These are phyloP conservation scores for Poeciliopsis gracilis DNA, from an alignment of 2,797 vertebrate species.

Conservation along the genomic window DNA sequence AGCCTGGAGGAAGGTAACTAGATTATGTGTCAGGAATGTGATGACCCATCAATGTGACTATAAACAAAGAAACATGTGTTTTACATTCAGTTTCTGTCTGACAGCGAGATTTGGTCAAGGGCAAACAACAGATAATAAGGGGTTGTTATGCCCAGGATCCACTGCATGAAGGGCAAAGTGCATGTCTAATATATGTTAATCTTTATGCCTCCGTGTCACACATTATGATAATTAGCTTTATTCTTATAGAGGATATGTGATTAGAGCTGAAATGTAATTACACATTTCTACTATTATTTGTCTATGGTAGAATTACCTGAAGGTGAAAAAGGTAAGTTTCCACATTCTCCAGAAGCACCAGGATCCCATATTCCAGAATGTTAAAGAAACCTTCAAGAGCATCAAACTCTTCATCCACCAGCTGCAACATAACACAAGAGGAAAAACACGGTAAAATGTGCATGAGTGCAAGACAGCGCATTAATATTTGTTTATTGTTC, in stretches of 20 bases:
- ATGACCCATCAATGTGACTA: background rate
- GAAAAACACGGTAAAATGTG: background rate
- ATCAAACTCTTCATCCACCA: conserved; percentile 90
- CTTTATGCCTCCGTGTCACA: background rate
- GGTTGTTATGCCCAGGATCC: background rate
- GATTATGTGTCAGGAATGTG: background rate
- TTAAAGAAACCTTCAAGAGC: conserved; percentile 87
- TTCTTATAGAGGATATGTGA: background rate
- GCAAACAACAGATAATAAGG: background rate
- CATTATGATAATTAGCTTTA: background rate
- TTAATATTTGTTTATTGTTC: background rate
- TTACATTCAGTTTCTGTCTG: background rate
- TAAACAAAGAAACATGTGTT: background rate
- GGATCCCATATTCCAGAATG: conserved; percentile 83
- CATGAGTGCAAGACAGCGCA: too few species aligned
- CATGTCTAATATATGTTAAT: background rate
- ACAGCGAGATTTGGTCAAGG: background rate
- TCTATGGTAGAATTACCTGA: conserved; percentile 76
- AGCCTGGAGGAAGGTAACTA: background rate
- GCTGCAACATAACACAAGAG: conserved; percentile 64
- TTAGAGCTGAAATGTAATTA: background rate
- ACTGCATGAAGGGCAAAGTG: background rate
- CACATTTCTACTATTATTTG: background rate
- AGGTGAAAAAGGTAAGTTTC: conserved; percentile 83
- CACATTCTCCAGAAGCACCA: conserved; percentile 85